phyloP scores from a whole-genome alignment of 2,797 vertebrate species.

The Aldrovandia affinis region DNA sequence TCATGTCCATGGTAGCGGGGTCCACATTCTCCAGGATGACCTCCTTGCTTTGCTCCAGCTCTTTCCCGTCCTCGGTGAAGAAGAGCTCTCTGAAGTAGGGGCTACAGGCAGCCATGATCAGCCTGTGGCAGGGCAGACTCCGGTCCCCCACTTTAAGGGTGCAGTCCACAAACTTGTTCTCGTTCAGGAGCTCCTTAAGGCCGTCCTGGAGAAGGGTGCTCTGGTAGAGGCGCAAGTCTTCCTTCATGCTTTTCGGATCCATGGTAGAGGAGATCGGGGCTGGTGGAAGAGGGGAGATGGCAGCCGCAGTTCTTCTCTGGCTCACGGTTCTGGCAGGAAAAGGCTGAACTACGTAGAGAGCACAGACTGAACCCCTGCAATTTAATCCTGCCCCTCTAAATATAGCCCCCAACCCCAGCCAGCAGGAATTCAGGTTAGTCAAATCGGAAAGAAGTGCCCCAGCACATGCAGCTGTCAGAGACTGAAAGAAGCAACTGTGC shows the following conservation, averaged over 20 bases:
- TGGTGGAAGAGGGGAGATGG: no score
- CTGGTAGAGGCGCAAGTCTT: conserved; percentile 95
- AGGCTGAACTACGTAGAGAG: conserved; percentile 80
- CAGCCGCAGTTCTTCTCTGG: conserved; percentile 76
- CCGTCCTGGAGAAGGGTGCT: conserved; percentile 97
- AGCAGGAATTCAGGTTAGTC: conserved; percentile 85
- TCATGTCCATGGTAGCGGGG: conserved; percentile 82
- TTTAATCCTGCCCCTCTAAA: conserved; percentile 89
- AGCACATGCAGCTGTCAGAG: conserved; percentile 86
- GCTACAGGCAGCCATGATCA: conserved; percentile 95
- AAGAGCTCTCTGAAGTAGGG: conserved; percentile 96
- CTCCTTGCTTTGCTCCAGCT: conserved; percentile 79
- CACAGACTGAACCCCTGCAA: conserved; percentile 80
- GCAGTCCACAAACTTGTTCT: conserved; percentile 96
- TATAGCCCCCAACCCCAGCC: conserved; percentile 82
- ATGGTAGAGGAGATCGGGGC: conserved; percentile 71
- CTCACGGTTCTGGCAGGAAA: conserved; percentile 82
- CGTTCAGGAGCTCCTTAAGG: conserved; percentile 94
- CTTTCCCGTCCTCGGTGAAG: conserved; percentile 84
- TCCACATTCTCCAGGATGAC: conserved; percentile 89
- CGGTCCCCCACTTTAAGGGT: conserved; percentile 90
- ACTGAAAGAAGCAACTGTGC: conserved; percentile 91
- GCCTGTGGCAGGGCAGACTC: conserved; percentile 90
- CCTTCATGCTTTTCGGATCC: conserved; percentile 86
- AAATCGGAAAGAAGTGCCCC: conserved; percentile 72